Evolutionary conservation across 2,888 invertebrate genomes (phyloP).

Genomic region (Timema podura): DNA sequence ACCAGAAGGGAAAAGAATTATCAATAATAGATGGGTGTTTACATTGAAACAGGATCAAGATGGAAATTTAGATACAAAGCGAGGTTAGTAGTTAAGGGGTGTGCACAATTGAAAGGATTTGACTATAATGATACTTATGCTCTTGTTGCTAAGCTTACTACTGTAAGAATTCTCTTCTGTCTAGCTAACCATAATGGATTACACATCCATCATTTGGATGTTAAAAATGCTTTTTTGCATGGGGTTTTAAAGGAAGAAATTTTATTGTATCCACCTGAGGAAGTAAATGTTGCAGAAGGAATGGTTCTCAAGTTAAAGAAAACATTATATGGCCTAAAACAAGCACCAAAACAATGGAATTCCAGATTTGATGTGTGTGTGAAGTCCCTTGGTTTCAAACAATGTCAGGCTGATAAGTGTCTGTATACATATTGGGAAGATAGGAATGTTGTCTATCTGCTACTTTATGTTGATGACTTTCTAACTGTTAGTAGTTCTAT

Average conservation of each 20-base stretch:
- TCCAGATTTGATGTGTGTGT: background rate
- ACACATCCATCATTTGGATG: background rate
- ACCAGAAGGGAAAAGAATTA: conserved; percentile 5
- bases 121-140: conserved; percentile 8
- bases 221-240: background rate
- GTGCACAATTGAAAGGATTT: background rate
- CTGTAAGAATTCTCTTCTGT: background rate
- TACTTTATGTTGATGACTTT: background rate
- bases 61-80: background rate
- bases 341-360: conserved; percentile 10
- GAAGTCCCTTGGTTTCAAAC: conserved; percentile 3
- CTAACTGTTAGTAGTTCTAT: background rate
- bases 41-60: conserved; percentile 6
- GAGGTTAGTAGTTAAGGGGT: conserved; percentile 7
- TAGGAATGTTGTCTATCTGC: no score
- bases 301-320: conserved; percentile 4
- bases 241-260: background rate
- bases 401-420: conserved; percentile 4
- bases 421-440: background rate
- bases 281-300: background rate
- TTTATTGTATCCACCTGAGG: background rate
- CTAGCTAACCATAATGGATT: background rate
- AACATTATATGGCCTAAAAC: conserved; percentile 7
- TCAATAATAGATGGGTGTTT: conserved; percentile 1
- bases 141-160: background rate